Percentiles rank a stretch among this genome's conserved stretches.
Evolutionary conservation across 2,888 invertebrate species (phyloP).

Genomic region (Antheraea yamamai): DNA sequence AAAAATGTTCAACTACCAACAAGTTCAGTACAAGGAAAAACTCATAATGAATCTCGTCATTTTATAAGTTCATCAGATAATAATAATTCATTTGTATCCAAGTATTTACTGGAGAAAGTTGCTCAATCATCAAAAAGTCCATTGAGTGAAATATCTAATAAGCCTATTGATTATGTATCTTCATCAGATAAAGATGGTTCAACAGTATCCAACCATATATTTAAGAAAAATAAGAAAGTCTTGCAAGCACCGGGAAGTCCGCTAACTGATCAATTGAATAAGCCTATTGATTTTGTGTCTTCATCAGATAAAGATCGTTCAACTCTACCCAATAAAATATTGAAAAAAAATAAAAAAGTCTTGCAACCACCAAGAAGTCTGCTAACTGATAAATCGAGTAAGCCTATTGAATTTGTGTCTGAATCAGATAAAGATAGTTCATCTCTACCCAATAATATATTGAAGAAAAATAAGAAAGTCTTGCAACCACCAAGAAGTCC

Average conservation of each 20-base stretch:
- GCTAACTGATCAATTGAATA: not conserved
- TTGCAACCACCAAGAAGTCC: not conserved
- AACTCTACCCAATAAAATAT: not conserved
- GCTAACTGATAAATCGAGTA: not conserved
- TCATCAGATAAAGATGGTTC: not conserved
- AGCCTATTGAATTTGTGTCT: not conserved
- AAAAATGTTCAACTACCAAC: constrained; percentile 3
- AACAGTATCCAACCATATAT: not conserved
- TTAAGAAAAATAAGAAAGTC: not conserved
- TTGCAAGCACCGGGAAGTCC: not conserved
- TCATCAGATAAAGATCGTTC: not conserved
- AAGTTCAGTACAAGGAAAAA: not conserved
- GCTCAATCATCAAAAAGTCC: not conserved
- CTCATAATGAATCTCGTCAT: not conserved
- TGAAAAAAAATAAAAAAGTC: not conserved
- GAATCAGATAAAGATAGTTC: not conserved
- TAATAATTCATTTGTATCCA: not conserved
- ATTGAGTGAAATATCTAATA: not conserved
- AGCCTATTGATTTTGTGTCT: not conserved
- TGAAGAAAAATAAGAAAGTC: not conserved
- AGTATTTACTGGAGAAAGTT: not conserved
- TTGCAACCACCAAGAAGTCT: not conserved
- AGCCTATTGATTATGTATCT: not conserved
- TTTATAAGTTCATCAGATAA: not conserved
- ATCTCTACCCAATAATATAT: not conserved